Conservation (phyloP, 2,113 vertebrate genomes). For the Amphiprion ocellaris region DNA sequence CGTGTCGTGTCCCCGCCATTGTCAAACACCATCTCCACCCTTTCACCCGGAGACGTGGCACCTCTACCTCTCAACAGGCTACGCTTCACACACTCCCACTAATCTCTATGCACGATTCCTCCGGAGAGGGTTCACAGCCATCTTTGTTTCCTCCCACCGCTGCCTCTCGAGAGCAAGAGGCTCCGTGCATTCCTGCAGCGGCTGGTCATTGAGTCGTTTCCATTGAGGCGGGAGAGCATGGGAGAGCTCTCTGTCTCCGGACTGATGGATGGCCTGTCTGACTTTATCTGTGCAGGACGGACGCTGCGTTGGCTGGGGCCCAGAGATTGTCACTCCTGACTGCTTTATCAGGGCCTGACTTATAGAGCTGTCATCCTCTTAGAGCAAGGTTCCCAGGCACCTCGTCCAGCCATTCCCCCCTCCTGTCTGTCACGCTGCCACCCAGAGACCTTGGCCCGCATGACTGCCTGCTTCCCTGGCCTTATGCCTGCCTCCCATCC, state of each 20-base stretch:
- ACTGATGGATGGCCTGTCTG: slow-evolving; percentile 83
- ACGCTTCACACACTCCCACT: slow-evolving; percentile 53
- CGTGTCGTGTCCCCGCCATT: slow-evolving; percentile 45
- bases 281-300: slow-evolving; percentile 81
- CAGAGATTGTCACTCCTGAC: slow-evolving; percentile 76
- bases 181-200: slow-evolving; percentile 71
- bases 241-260: slow-evolving; percentile 64
- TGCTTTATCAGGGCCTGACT: slow-evolving; percentile 79
- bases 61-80: slow-evolving; percentile 59
- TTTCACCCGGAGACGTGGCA: slow-evolving; percentile 57
- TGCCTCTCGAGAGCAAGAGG: slow-evolving; percentile 59
- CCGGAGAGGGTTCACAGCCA: slow-evolving; percentile 53
- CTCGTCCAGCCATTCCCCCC: slow-evolving; percentile 39
- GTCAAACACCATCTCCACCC: slow-evolving; percentile 52
- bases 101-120: slow-evolving; percentile 61
- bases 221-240: slow-evolving; percentile 59
- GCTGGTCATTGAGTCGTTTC: slow-evolving; percentile 64
- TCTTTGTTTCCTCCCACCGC: slow-evolving; percentile 64
- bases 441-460: slow-evolving; percentile 58
- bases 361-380: slow-evolving; percentile 80
- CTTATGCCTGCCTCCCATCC: slow-evolving; percentile 37
- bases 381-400: slow-evolving; percentile 73
- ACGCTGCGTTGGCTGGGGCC: slow-evolving; percentile 72
- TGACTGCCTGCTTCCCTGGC: slow-evolving; percentile 31
- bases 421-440: slow-evolving; percentile 65